phyloP scores from a whole-genome alignment of 2,113 vertebrate species.

The Halichoerus grypus region DNA sequence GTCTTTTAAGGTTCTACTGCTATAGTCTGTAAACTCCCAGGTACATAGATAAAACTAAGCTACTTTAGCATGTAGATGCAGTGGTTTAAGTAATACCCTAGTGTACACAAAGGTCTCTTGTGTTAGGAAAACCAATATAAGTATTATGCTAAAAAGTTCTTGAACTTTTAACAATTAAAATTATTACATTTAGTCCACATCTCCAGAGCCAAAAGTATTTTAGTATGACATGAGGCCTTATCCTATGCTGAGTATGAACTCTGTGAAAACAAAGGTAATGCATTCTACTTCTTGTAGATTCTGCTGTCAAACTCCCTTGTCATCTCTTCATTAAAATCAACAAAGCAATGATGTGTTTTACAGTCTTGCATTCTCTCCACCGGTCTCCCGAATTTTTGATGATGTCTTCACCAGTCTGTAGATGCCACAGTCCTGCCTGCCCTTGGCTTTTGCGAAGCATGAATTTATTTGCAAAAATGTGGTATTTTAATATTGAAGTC shows the following conservation, averaged over 20 bases:
- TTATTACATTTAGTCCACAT: background rate
- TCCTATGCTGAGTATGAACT: background rate
- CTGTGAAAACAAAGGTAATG: background rate
- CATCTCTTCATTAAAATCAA: background rate
- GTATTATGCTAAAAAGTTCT: background rate
- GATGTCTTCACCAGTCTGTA: background rate
- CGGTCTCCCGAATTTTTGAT: background rate
- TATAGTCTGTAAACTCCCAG: background rate
- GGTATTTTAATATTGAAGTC: background rate
- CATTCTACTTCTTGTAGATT: background rate
- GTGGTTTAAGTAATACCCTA: background rate
- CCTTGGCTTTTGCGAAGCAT: background rate
- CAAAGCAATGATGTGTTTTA: background rate
- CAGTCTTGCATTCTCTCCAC: background rate
- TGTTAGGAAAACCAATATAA: background rate
- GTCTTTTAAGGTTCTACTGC: background rate
- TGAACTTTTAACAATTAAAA: background rate
- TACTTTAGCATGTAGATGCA: background rate
- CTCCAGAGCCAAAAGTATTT: background rate
- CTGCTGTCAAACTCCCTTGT: background rate
- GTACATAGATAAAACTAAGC: background rate
- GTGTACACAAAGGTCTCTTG: background rate
- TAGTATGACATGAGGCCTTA: background rate
- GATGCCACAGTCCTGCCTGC: background rate
- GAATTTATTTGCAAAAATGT: conserved; percentile 9